Evolutionary conservation across 2,113 vertebrate genomes (phyloP).

Genomic region (Hyperoodon ampullatus): DNA sequence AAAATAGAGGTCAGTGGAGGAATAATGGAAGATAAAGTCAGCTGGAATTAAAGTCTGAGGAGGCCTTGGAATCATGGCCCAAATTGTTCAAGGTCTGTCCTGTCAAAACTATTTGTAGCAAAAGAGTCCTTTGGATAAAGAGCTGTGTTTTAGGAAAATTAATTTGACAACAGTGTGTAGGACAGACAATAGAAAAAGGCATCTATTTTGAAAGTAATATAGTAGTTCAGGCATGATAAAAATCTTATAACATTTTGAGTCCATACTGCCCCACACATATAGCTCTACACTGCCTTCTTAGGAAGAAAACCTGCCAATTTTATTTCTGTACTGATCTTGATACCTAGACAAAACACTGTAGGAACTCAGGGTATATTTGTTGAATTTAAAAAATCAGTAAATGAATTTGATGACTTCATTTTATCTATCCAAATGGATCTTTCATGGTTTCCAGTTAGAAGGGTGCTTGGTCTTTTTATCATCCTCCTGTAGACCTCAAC

Average conservation of each 20-base stretch:
- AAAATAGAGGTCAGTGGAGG: neutral
- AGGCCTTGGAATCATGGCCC: neutral
- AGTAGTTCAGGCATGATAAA: neutral
- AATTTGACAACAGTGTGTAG: neutral
- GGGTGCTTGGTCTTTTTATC: neutral
- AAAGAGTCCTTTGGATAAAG: neutral
- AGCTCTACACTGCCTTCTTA: neutral
- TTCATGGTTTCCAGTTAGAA: neutral
- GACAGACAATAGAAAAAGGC: neutral
- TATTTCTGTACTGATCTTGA: neutral
- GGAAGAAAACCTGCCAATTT: neutral
- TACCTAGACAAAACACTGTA: neutral
- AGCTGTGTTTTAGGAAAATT: neutral
- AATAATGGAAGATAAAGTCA: neutral
- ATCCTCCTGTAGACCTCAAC: neutral
- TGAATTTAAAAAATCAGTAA: neutral
- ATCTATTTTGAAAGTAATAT: neutral
- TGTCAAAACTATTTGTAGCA: neutral
- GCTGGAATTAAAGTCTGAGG: neutral
- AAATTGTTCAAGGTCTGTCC: neutral
- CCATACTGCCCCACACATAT: neutral
- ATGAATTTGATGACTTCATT: neutral
- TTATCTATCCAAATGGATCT: neutral
- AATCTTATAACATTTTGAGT: neutral
- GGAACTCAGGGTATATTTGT: neutral